A percentile compares a stretch with the other conserved stretches of the same genome.
phyloP scores from a whole-genome alignment of 2,113 vertebrate genomes.

The Bettongia penicillata region DNA sequence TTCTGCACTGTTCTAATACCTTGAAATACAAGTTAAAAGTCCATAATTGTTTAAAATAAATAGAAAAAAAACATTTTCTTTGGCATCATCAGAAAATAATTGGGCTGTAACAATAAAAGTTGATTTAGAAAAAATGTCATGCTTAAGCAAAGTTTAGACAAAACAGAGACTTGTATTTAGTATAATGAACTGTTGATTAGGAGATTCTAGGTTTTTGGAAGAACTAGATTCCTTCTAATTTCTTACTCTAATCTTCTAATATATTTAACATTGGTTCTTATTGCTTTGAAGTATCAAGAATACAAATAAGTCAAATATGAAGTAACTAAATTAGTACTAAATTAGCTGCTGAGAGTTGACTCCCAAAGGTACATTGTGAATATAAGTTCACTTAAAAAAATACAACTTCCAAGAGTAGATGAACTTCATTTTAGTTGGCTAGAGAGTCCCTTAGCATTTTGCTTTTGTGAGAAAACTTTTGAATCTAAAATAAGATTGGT shows the following conservation, averaged over 20 bases:
- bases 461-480: too few relatives aligned
- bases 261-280: constrained; percentile 77
- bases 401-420: too few relatives aligned
- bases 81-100: constrained; percentile 85
- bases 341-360: too few relatives aligned
- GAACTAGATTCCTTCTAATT: constrained; percentile 59
- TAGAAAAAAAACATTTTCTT: constrained; percentile 83
- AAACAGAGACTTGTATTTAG: constrained; percentile 71
- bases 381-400: too few relatives aligned
- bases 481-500: too few relatives aligned
- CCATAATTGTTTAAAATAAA: constrained; percentile 75
- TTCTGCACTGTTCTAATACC: constrained; percentile 60
- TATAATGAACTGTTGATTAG: constrained; percentile 75
- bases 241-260: constrained; percentile 70
- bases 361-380: too few relatives aligned
- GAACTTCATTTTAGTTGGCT: too few relatives aligned
- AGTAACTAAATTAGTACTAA: too few relatives aligned
- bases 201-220: constrained; percentile 69
- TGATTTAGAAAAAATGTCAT: constrained; percentile 70
- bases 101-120: constrained; percentile 78
- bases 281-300: constrained; percentile 76
- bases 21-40: constrained; percentile 67
- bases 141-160: constrained; percentile 74
- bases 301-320: too few relatives aligned
- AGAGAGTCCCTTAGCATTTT: too few relatives aligned